Conservation (phyloP, 2,797 vertebrate species). For the Anabacerthia variegaticeps region DNA sequence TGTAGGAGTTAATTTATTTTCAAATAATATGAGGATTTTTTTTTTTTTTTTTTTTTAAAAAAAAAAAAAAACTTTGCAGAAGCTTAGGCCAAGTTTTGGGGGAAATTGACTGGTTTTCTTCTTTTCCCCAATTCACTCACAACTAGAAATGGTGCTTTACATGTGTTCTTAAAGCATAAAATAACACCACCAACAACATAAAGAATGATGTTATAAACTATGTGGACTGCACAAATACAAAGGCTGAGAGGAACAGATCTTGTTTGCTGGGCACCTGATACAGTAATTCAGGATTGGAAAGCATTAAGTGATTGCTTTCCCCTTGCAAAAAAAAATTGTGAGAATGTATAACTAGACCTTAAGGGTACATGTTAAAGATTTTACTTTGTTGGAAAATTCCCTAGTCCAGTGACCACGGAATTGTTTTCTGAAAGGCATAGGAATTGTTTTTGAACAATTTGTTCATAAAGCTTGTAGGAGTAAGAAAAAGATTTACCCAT, state of each 20-base stretch:
- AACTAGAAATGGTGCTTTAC: neutral
- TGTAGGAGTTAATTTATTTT: neutral
- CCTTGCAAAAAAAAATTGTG: neutral
- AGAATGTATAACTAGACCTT: neutral
- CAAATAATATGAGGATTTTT: neutral
- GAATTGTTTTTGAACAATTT: neutral
- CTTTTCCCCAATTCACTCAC: neutral
- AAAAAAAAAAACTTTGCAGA: neutral
- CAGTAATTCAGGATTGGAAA: neutral
- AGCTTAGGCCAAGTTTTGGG: neutral
- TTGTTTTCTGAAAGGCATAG: neutral
- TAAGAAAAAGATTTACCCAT: neutral
- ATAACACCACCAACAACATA: neutral
- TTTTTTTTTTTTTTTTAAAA: neutral
- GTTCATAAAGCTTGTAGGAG: neutral
- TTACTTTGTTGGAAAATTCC: neutral
- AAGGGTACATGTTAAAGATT: neutral
- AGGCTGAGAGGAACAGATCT: neutral
- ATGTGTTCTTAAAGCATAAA: neutral
- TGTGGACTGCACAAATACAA: neutral
- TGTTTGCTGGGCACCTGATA: neutral
- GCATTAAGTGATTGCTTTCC: neutral
- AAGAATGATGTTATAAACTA: conserved; percentile 10
- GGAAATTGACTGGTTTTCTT: neutral
- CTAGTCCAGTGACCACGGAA: neutral